Percentiles rank a stretch among this genome's conserved stretches.
Evolutionary conservation across 2,888 invertebrate genomes (phyloP).

Genomic region (Drosophila leonis): DNA sequence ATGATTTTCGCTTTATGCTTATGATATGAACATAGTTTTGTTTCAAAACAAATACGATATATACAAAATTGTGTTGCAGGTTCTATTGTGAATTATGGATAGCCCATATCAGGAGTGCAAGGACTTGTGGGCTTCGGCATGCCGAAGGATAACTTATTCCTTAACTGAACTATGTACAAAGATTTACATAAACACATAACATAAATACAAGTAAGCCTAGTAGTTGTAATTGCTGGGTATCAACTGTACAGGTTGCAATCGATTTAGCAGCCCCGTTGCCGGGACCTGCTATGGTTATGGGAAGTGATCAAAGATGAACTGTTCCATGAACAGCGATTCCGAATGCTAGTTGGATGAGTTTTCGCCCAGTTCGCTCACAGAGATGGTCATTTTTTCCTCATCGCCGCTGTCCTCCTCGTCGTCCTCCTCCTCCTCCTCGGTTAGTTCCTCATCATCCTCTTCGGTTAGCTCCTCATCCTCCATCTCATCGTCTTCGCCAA

Average conservation of each 20-base stretch:
- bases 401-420: slow-evolving; percentile 80
- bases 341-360: slow-evolving; percentile 85
- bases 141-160: slow-evolving; percentile 49
- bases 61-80: not conserved
- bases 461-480: slow-evolving; percentile 78
- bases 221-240: slow-evolving; percentile 13
- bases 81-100: not conserved
- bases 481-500: slow-evolving; percentile 73
- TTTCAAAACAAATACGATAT: not conserved
- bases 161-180: slow-evolving; percentile 45
- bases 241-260: slow-evolving; percentile 36
- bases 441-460: slow-evolving; percentile 74
- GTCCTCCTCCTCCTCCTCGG: slow-evolving; percentile 75
- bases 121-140: slow-evolving; percentile 35
- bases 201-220: slow-evolving; percentile 25
- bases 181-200: slow-evolving; percentile 49
- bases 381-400: slow-evolving; percentile 84
- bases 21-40: slow-evolving; percentile 8
- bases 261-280: slow-evolving; percentile 29
- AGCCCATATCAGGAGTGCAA: slow-evolving; percentile 18
- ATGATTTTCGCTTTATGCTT: not conserved
- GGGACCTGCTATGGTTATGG: slow-evolving; percentile 63
- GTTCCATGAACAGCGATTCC: slow-evolving; percentile 85
- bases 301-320: slow-evolving; percentile 84
- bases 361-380: slow-evolving; percentile 81